Conservation (phyloP, 2,113 vertebrate genomes). For the Trochalopteron elliotii region DNA sequence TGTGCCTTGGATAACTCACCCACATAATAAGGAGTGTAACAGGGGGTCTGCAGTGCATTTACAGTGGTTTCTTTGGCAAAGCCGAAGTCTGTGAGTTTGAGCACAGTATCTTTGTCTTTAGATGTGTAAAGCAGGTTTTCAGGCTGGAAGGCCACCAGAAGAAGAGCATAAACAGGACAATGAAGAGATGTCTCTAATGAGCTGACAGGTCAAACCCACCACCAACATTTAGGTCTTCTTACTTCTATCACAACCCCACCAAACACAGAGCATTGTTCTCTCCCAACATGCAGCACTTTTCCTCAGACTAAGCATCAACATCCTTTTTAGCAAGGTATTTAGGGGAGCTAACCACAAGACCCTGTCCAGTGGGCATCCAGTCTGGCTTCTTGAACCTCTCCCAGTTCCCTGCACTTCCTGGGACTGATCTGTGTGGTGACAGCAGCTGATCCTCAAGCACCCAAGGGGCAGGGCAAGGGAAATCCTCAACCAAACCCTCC, state of each 20-base stretch:
- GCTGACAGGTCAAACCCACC: neutral
- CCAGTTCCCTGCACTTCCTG: neutral
- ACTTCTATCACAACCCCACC: neutral
- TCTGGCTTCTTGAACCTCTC: neutral
- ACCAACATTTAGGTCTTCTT: neutral
- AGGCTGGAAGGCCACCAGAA: conserved; percentile 76
- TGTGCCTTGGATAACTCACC: conserved; percentile 75
- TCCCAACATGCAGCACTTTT: neutral
- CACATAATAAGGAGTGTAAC: conserved; percentile 98
- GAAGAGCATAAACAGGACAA: conserved; percentile 4
- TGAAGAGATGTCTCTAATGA: neutral
- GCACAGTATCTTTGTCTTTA: conserved; percentile 81
- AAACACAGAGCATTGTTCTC: neutral
- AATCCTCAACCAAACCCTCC: neutral
- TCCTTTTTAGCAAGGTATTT: neutral
- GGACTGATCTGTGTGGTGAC: neutral
- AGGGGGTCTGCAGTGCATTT: conserved; percentile 94
- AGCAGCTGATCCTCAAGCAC: neutral
- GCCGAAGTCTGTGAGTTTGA: conserved; percentile 97
- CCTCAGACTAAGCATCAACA: neutral
- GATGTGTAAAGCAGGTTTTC: conserved; percentile 94
- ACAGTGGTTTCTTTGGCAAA: conserved; percentile 97
- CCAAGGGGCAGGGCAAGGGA: neutral
- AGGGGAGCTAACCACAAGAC: neutral
- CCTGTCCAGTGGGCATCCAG: neutral